These are phyloP conservation scores for Callinectes sapidus DNA, from an alignment of 2,888 invertebrate genomes.

Conservation along the genomic window DNA sequence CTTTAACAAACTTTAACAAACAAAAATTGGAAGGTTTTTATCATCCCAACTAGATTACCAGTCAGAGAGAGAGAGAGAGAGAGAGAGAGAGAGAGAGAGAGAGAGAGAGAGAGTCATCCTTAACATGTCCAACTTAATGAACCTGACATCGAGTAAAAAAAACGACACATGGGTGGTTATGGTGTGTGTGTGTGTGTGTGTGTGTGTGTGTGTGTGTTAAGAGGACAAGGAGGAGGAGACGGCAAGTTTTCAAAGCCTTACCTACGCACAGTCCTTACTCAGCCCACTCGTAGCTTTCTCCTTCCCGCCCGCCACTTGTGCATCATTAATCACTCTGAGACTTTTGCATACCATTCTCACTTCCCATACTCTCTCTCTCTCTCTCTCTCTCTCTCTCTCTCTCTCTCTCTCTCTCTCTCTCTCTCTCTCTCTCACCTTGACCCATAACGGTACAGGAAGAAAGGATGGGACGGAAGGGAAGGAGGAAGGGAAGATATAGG, in stretches of 20 bases:
- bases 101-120: neutral
- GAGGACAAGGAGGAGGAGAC: neutral
- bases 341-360: neutral
- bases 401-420: too few relatives aligned
- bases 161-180: neutral
- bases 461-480: neutral
- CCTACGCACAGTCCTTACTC: neutral
- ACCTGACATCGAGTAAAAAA: neutral
- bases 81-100: conserved; percentile 1
- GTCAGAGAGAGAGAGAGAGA: conserved; percentile 8
- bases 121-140: neutral
- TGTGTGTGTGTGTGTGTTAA: conserved; percentile 7
- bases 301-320: neutral
- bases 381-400: too few relatives aligned
- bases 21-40: too few relatives aligned
- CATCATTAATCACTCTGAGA: neutral
- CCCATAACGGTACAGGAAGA: conserved; percentile 7
- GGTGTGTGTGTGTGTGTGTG: neutral
- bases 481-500: neutral
- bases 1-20: too few relatives aligned
- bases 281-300: neutral
- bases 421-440: neutral
- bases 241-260: too few relatives aligned
- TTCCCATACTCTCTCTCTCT: conserved; percentile 1
- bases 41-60: neutral